Percentiles rank a stretch among this genome's conserved stretches.
These are phyloP conservation scores for Patella pellucida DNA, from an alignment of 2,888 invertebrate genomes.

Conservation along the genomic window DNA sequence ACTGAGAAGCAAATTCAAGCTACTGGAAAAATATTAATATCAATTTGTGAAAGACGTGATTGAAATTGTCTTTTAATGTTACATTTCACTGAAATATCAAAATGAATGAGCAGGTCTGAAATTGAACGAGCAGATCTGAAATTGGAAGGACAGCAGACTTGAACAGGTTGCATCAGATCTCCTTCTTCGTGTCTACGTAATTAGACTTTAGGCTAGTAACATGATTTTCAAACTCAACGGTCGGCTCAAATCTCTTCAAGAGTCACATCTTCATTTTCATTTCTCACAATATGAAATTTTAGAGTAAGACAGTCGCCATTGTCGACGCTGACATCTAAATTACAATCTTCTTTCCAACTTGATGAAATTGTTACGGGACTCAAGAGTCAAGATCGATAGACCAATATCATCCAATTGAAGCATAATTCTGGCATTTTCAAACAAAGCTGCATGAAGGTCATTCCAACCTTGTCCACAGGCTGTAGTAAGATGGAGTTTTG, in stretches of 20 bases:
- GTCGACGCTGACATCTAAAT: background rate
- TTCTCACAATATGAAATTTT: background rate
- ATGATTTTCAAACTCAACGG: background rate
- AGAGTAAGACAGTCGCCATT: background rate
- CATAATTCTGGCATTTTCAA: background rate
- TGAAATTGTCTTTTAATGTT: too few relatives aligned
- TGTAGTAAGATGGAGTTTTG: background rate
- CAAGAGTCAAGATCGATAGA: constrained; percentile 9
- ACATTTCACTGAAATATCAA: too few relatives aligned
- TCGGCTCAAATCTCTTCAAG: background rate
- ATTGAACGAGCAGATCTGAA: background rate
- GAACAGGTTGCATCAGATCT: background rate
- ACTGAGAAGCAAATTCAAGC: too few relatives aligned
- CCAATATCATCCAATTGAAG: constrained; percentile 7
- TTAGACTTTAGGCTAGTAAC: background rate
- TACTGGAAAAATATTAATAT: too few relatives aligned
- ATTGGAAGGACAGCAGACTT: background rate
- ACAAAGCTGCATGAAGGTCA: constrained; percentile 7
- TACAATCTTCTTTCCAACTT: constrained; percentile 7
- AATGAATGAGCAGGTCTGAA: background rate
- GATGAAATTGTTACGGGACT: constrained; percentile 7
- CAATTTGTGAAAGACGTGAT: too few relatives aligned
- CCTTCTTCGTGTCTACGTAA: constrained; percentile 1
- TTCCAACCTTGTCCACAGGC: background rate
- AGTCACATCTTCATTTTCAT: background rate